These are phyloP conservation scores for Ispidina picta DNA, from an alignment of 2,797 vertebrate species.

Conservation along the genomic window DNA sequence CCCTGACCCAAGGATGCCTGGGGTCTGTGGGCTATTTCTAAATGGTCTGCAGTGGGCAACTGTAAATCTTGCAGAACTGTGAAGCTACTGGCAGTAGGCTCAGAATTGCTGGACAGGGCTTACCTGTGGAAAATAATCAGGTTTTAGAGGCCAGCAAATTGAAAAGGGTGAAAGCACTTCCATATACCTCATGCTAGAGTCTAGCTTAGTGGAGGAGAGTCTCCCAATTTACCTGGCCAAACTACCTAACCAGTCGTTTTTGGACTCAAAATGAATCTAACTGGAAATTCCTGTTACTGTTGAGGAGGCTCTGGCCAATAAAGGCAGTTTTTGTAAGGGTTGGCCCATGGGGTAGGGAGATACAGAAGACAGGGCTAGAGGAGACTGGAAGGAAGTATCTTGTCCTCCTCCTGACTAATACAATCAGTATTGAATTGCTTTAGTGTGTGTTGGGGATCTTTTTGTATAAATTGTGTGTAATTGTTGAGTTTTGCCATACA, in stretches of 20 bases:
- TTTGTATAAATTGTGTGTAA: neutral
- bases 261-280: neutral
- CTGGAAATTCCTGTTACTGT: neutral
- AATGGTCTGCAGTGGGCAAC: neutral
- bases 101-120: neutral
- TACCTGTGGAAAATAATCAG: neutral
- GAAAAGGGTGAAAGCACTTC: neutral
- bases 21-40: neutral
- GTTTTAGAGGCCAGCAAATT: neutral
- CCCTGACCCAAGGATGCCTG: neutral
- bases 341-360: neutral
- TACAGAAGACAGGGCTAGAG: neutral
- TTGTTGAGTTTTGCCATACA: neutral
- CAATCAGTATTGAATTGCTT: conserved; percentile 1
- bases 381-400: neutral
- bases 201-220: neutral
- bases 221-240: neutral
- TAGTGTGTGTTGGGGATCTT: neutral
- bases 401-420: neutral
- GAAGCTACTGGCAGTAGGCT: neutral
- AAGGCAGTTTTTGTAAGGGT: neutral
- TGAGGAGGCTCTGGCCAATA: neutral
- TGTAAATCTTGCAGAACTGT: neutral
- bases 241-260: neutral
- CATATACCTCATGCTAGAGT: neutral